These are phyloP conservation scores for Achlya flavicornis DNA, from an alignment of 2,888 invertebrate genomes.

Conservation along the genomic window DNA sequence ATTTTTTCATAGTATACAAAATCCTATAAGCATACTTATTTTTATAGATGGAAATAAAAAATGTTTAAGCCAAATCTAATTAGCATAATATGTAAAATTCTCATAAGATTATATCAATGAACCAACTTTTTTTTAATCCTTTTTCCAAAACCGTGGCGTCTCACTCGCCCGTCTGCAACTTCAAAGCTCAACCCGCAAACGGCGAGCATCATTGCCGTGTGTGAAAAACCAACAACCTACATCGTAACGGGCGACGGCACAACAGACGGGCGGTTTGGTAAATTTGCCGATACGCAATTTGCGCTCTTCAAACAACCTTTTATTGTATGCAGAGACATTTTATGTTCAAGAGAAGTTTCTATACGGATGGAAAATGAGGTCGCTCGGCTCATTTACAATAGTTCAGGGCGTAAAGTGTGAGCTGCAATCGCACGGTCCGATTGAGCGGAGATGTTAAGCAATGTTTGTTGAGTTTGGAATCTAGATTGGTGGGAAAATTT, in stretches of 20 bases:
- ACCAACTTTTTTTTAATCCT: too few species aligned
- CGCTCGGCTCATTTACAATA: constrained; percentile 7
- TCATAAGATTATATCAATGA: too few species aligned
- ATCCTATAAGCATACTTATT: not conserved
- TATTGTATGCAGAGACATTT: constrained; percentile 40
- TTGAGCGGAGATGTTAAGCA: not conserved
- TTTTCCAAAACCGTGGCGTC: constrained; percentile 13
- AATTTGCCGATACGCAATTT: constrained; percentile 74
- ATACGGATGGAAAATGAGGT: constrained; percentile 7
- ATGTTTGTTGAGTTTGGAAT: not conserved
- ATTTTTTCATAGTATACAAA: not conserved
- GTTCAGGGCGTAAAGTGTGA: not conserved
- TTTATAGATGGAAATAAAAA: not conserved
- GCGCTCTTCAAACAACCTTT: constrained; percentile 53
- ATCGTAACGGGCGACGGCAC: constrained; percentile 56
- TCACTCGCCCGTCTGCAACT: constrained; percentile 45
- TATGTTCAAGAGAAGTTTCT: constrained; percentile 27
- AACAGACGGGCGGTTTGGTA: constrained; percentile 47
- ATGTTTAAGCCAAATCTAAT: not conserved
- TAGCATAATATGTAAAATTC: too few species aligned
- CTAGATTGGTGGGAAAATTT: not conserved
- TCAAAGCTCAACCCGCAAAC: constrained; percentile 45
- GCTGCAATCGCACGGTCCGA: not conserved
- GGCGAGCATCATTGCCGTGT: constrained; percentile 46
- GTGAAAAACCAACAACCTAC: constrained; percentile 75